Evolutionary conservation across 2,888 invertebrate species (phyloP), one percentile per base, ranked within the genome.

Genomic region (Carterocephalus palaemon): DNA sequence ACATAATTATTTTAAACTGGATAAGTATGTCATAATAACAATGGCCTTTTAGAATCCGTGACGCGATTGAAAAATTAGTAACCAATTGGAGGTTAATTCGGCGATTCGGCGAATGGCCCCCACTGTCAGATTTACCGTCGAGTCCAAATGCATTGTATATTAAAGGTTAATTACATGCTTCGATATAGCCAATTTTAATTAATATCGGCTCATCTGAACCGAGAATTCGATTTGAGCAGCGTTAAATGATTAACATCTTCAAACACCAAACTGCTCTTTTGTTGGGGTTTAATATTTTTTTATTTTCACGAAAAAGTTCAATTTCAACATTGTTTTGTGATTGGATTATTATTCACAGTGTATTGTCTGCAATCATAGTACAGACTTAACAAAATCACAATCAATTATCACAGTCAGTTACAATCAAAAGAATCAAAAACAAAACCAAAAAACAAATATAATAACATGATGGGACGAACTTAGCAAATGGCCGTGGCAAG

Each of bases 201-300:
- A 73, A 73, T 71, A 63, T 60, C 57, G 42, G 60, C 58, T 59
- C 59, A 60, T 57, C 54, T 8, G 58, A 71, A 70, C 72, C 71
- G 67, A 53, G 56, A 64, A 75, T 75, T 73, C 70, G 77, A 80
- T 79, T 81, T 80, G 74, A n/a, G n/a, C 15, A 75, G 74, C 71
- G 62, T 67, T 63, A 73, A 76, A 73, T 68, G 70, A 60, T 70
- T 61, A 64, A 55, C 57, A 58, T 62, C 56, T 55, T 55, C 57
- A 62, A 56, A 62, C 58, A 64, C 56, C 60, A 56, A 59, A 62
- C 52, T 56, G 52, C 56, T 52, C 49, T 56, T 59, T 53, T 53
- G 53, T 52, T 46, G 50, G 46, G 47, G 51, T 58, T 54, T 24
- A 36, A 51, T 49, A 51, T 59, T 57, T 55, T 61, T 56, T 49